Evolutionary conservation across 2,888 invertebrate genomes (phyloP), one percentile per base, ranked within the genome.

Genomic region (Strigamia transsilvanica): DNA sequence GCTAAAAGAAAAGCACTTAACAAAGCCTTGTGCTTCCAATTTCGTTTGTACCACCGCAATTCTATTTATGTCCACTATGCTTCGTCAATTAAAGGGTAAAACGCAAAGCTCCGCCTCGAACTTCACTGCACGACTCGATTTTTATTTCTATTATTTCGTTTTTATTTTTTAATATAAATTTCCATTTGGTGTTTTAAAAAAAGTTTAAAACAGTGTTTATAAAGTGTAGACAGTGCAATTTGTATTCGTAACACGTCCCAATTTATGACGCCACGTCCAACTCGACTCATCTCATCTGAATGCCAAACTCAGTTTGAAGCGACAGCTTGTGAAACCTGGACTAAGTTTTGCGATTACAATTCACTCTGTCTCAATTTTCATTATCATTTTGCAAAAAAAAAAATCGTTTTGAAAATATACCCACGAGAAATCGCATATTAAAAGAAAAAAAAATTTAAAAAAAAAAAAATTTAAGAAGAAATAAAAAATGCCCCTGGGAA

Each of bases 61-160:
- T n/a, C 15, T 46, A n/a, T 56, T 18, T 18, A 6, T 56, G 56
- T 56, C 56, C 56, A 56, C 56, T 9, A 56, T 56, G n/a, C 56
- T 2, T 56, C 12, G 46, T 46, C 46, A 38, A 38, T 46, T 46
- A 13, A 10, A 13, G 15, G n/a, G 15, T 1, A 12, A 15, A 12
- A 46, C 46, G 12, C 2, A 46, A 46, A 56, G 9, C 56, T 56
- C 56, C 56, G 56, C 56, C 56, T 56, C 21, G 56, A 56, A 18
- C 56, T 56, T 56, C 56, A 56, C 56, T 56, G 56, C 56, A 56
- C 56, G 18, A 56, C 56, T 18, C 46, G 46, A 38, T 38, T 38
- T 9, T 38, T 10, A 38, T 38, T 38, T 9, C 1, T 38, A 4
- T 46, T 46, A 7, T n/a, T 46, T 46, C 15, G 15, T 46, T 13